Base-by-base conservation (phyloP, 1,140 invertebrate genomes). In the Heterodera carotae region DNA sequence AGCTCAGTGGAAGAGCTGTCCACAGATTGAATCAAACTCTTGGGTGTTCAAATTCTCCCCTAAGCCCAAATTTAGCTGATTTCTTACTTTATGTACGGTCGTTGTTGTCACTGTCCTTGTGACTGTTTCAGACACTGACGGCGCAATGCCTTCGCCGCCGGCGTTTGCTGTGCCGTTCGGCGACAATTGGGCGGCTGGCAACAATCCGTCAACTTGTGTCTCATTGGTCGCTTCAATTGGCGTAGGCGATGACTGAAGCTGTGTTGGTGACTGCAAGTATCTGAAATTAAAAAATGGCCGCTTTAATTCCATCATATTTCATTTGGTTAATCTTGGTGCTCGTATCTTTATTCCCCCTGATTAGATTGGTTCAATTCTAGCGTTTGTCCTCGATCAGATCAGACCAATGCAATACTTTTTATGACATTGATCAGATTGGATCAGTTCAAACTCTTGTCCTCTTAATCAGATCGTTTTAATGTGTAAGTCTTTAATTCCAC, bases 1-100 rank as follows among this genome's bases (percentile, higher is more conserved):
- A n/a, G n/a, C n/a, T n/a, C n/a, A n/a, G n/a, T 43, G 39, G 39
- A 8, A 43, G 6, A 12, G 0, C 39, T 43, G 6, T 43, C 6
- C 39, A 39, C 39, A 27, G 10, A 33, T 69, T 27, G 53, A 34
- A 12, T 25, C n/a, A 31, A 48, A 53, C 34, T 69, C 12, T n/a
- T 71, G 69, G 33, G n/a, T 71, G 36, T 69, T 69, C 68, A 12
- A 1, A n/a, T n/a, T 69, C 53, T 12, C 34, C 53, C 15, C 29
- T 36, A 39, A n/a, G n/a, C n/a, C 68, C 39, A 29, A 15, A 69
- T 48, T n/a, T n/a, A n/a, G 4, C 27, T n/a, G 33, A 15, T 69
- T 15, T 25, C 25, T 15, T 25, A n/a, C 0, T 3, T 67, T 6
- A 8, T 36, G 29, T 15, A 53, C 12, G 39, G 39, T 36, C 18